Conservation (phyloP, 2,888 invertebrate species). For the Hypena proboscidalis region DNA sequence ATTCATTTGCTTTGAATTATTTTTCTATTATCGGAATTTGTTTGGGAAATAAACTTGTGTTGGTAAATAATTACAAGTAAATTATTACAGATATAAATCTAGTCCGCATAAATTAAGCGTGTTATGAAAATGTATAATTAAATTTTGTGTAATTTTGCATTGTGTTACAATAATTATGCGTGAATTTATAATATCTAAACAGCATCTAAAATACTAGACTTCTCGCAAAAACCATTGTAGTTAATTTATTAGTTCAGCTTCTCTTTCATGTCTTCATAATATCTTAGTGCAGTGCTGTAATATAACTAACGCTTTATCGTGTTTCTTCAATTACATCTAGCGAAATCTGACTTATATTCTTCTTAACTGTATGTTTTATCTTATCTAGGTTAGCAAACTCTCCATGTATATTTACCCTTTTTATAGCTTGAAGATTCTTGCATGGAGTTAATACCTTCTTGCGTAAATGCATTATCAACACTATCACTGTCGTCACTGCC, state of each 20-base stretch:
- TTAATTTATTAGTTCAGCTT: too few relatives aligned
- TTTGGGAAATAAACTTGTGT: slow-evolving; percentile 4
- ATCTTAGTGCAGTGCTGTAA: too few relatives aligned
- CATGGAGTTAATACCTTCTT: not conserved
- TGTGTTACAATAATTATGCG: slow-evolving; percentile 7
- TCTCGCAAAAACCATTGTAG: too few relatives aligned
- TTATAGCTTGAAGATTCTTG: slow-evolving; percentile 1
- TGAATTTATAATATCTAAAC: slow-evolving; percentile 6
- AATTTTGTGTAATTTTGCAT: slow-evolving; percentile 7
- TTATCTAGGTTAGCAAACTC: too few relatives aligned
- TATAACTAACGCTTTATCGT: too few relatives aligned
- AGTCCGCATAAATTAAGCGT: slow-evolving; percentile 7
- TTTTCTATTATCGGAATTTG: slow-evolving; percentile 4
- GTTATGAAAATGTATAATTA: slow-evolving; percentile 17
- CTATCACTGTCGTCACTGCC: slow-evolving; percentile 5
- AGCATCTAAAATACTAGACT: not conserved
- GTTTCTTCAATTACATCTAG: too few relatives aligned
- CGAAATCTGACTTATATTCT: too few relatives aligned
- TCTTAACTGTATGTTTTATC: too few relatives aligned
- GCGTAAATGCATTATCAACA: slow-evolving; percentile 14
- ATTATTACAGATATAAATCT: slow-evolving; percentile 11
- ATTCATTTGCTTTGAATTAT: slow-evolving; percentile 2
- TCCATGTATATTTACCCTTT: not conserved
- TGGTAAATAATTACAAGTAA: slow-evolving; percentile 8
- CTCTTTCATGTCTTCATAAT: too few relatives aligned